phyloP scores from a whole-genome alignment of 2,888 invertebrate species.

The Notodromas monacha region DNA sequence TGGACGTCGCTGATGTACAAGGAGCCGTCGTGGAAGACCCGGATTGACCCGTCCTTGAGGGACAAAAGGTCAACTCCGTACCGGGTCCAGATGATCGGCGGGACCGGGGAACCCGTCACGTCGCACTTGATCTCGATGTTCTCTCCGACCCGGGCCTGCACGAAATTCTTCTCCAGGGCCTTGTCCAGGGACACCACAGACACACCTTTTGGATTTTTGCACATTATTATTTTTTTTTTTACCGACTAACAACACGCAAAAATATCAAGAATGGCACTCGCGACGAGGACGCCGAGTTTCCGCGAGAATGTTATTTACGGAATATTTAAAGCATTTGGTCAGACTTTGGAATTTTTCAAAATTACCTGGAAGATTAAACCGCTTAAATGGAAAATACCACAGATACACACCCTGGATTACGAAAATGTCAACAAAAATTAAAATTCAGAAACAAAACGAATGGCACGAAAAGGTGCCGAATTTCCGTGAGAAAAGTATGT shows the following conservation, averaged over 20 bases:
- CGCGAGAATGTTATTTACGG: no score
- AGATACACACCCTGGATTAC: no score
- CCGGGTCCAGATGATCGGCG: constrained; percentile 34
- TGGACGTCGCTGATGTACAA: constrained; percentile 35
- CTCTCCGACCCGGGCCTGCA: constrained; percentile 34
- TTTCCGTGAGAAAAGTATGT: no score
- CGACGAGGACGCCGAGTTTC: no score
- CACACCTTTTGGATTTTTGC: constrained; percentile 26
- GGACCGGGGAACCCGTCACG: constrained; percentile 31
- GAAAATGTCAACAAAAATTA: no score
- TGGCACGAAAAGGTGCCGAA: no score
- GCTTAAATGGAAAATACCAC: no score
- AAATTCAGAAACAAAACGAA: no score
- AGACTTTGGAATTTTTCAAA: no score
- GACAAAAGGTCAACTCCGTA: constrained; percentile 28
- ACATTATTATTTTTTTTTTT: constrained; percentile 6
- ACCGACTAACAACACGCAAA: constrained; percentile 5
- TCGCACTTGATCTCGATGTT: constrained; percentile 45
- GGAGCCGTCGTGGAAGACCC: constrained; percentile 30
- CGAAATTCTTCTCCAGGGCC: constrained; percentile 30
- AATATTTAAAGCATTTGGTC: no score
- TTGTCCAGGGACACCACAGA: constrained; percentile 35
- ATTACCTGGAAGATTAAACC: no score
- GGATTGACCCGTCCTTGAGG: constrained; percentile 19
- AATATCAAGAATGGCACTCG: no score